Evolutionary conservation across 2,113 vertebrate genomes (phyloP).

Genomic region (Rafetus swinhoei): DNA sequence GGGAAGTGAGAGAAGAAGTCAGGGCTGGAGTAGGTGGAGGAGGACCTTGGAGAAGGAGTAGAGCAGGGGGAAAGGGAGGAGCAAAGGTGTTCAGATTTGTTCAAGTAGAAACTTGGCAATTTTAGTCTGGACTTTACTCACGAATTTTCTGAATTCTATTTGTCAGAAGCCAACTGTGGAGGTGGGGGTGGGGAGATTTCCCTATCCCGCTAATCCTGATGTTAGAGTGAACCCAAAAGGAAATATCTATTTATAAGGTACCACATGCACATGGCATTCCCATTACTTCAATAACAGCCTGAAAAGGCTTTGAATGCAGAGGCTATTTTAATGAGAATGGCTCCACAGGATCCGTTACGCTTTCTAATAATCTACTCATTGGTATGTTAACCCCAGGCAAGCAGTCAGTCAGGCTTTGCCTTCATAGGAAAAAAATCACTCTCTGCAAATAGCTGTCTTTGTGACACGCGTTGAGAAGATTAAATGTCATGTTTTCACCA

Average conservation of each 20-base stretch:
- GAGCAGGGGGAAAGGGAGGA: too few species aligned
- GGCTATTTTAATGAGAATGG: not conserved
- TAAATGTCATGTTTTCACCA: not conserved
- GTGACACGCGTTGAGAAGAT: not conserved
- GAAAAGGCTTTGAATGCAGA: not conserved
- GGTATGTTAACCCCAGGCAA: not conserved
- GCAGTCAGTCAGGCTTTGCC: not conserved
- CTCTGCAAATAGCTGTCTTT: not conserved
- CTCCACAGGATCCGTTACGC: not conserved
- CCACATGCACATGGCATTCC: not conserved
- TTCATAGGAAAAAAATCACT: not conserved
- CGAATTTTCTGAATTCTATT: not conserved
- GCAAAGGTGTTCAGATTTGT: too few species aligned
- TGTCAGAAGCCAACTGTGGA: not conserved
- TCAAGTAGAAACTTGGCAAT: too few species aligned
- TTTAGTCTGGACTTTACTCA: too few species aligned
- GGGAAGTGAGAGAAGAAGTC: too few species aligned
- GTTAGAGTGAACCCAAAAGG: not conserved
- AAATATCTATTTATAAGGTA: not conserved
- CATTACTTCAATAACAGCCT: not conserved
- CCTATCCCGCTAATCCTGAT: not conserved
- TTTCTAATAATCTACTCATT: not conserved
- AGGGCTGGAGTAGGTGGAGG: too few species aligned
- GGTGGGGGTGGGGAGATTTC: not conserved
- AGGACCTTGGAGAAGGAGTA: too few species aligned